These are phyloP conservation scores for Corapipo altera DNA, from an alignment of 2,113 vertebrate genomes.

Conservation along the genomic window DNA sequence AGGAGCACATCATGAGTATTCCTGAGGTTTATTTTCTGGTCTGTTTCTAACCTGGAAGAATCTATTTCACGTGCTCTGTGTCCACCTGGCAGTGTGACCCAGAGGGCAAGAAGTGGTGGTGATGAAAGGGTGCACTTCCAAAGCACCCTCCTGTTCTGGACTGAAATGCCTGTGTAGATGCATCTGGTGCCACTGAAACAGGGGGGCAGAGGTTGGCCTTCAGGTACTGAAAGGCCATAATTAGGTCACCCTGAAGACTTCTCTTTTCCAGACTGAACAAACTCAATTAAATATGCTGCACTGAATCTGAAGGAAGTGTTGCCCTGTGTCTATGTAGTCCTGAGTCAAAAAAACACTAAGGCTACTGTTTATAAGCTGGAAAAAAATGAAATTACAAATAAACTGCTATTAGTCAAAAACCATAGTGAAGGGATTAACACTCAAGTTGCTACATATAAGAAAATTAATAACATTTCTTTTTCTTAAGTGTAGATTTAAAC, in stretches of 20 bases:
- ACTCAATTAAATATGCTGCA: not conserved
- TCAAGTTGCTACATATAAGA: not conserved
- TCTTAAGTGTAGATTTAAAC: not conserved
- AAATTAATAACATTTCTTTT: not conserved
- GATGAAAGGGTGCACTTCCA: not conserved
- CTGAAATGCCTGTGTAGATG: not conserved
- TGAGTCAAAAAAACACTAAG: not conserved
- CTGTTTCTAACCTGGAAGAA: not conserved
- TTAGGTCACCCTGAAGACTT: not conserved
- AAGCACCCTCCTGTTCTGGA: not conserved
- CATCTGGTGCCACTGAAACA: not conserved
- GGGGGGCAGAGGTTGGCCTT: not conserved
- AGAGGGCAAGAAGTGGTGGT: not conserved
- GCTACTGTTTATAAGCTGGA: not conserved
- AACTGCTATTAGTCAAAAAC: not conserved
- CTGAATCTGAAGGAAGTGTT: not conserved
- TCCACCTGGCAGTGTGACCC: accelerated
- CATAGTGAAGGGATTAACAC: not conserved
- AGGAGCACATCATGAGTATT: not conserved
- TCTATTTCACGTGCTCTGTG: not conserved
- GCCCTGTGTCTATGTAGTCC: not conserved
- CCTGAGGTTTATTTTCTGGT: not conserved
- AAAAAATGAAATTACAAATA: not conserved
- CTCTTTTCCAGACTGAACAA: not conserved
- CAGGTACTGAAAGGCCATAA: not conserved